Evolutionary conservation across 1,140 invertebrate species (phyloP), one percentile per base, ranked within the genome.

Genomic region (Bicyclus anynana): DNA sequence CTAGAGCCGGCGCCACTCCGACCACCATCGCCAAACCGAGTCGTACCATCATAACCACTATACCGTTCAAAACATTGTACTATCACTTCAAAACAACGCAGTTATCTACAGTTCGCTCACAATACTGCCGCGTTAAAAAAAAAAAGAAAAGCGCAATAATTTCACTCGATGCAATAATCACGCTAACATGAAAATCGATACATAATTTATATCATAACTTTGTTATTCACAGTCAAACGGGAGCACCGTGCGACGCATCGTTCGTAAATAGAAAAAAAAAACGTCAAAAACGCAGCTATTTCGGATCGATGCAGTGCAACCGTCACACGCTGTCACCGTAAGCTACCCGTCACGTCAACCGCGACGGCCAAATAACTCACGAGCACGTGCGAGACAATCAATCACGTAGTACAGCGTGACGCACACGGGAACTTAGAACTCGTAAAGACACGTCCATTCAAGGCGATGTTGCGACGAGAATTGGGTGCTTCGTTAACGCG

Each of bases 1-100:
- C 80, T 29, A 87, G 59, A n/a, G 81, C 81, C 46, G 84, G 84
- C 57, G 84, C 84, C 56, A 87, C 84, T 14, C 84, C 84, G 40
- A 86, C 82, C 42, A 85, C 81, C 82, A 87, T 87, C 53, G 84
- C 82, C 38, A 87, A 54, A 4, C 84, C 78, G 38, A 87, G 53
- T n/a, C 72, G 72, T 40, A 85, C 84, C 84, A 87, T 86, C 40
- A 55, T 77, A 46, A 62, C 59, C 59, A 38, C 49, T 7, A 23
- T 56, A 33, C 2, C 10, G 29, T 33, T 33, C 29, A 33, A 33
- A 10, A 33, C 29, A 33, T 33, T 33, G 7, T 23, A 23, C 23
- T 23, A 23, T 23, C 2, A n/a, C n/a, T n/a, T n/a, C 23, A 33
- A 7, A 33, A 12, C n/a, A 1, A 7, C 10, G 10, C 10, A 33